Conservation (phyloP, 2,888 invertebrate species). For the Athrips mouffetella region DNA sequence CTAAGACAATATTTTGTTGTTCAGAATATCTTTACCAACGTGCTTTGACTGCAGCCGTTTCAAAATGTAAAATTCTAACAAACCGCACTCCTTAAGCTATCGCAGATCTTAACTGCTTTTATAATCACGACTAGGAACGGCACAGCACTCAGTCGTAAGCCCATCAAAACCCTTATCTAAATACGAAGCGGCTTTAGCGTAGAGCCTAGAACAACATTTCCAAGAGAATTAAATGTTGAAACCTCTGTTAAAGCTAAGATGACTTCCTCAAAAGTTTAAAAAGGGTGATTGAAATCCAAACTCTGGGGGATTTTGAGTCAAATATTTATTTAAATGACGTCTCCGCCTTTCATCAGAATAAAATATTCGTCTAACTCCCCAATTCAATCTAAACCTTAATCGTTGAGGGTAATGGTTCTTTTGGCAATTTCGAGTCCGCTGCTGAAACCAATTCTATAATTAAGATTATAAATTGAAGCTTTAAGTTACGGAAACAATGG, state of each 20-base stretch:
- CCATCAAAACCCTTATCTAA: constrained; percentile 19
- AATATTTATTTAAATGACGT: constrained; percentile 57
- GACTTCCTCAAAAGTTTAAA: constrained; percentile 27
- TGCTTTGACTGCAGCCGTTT: too few species aligned
- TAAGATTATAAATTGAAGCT: constrained; percentile 1
- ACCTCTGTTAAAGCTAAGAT: constrained; percentile 27
- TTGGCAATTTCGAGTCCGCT: not conserved
- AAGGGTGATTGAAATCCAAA: constrained; percentile 38
- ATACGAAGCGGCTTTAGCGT: constrained; percentile 23
- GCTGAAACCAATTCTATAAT: not conserved
- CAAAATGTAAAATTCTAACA: not conserved
- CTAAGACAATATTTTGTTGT: too few species aligned
- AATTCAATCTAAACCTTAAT: constrained; percentile 48
- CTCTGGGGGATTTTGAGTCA: constrained; percentile 40
- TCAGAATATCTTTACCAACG: too few species aligned
- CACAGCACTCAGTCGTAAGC: constrained; percentile 10
- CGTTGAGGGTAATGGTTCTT: constrained; percentile 16
- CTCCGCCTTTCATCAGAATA: constrained; percentile 39
- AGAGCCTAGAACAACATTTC: constrained; percentile 26
- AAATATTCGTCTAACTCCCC: too few species aligned
- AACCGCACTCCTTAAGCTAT: not conserved
- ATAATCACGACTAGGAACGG: not conserved
- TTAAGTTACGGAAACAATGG: not conserved
- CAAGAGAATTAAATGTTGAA: constrained; percentile 25
- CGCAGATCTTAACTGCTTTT: not conserved